phyloP scores from a whole-genome alignment of 2,888 invertebrate species.

The Lasioglossum villosulum region DNA sequence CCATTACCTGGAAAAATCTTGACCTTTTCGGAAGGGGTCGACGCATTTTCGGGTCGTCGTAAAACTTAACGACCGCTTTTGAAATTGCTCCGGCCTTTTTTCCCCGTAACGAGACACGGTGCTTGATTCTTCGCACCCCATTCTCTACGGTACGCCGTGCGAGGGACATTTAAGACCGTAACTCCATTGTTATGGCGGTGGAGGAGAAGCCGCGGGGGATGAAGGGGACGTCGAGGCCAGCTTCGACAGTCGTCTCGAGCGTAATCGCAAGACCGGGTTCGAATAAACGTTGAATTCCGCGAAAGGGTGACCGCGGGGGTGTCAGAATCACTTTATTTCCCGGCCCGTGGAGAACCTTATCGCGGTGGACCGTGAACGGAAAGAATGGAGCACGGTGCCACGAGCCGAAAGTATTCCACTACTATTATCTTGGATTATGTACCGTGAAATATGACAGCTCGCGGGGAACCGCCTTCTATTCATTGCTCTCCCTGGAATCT shows the following conservation, averaged over 20 bases:
- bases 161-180: conserved; percentile 74
- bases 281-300: conserved; percentile 65
- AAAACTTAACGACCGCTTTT: conserved; percentile 79
- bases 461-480: not conserved
- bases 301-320: conserved; percentile 45
- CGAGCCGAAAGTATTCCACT: conserved; percentile 25
- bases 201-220: not conserved
- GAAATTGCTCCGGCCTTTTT: conserved; percentile 76
- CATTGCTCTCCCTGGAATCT: conserved; percentile 2
- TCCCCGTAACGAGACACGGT: conserved; percentile 73
- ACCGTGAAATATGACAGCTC: conserved; percentile 44
- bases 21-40: conserved; percentile 71
- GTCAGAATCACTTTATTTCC: conserved; percentile 61
- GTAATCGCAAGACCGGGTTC: conserved; percentile 63
- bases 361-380: conserved; percentile 59
- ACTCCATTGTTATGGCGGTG: conserved; percentile 68
- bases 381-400: conserved; percentile 37
- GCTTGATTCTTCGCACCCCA: conserved; percentile 74
- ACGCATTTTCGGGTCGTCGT: conserved; percentile 65
- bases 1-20: conserved; percentile 71
- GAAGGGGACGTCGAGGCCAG: conserved; percentile 14
- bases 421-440: conserved; percentile 47
- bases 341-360: conserved; percentile 54
- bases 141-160: conserved; percentile 69
- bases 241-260: conserved; percentile 51